Percentiles rank a stretch among this genome's conserved stretches.
These are phyloP conservation scores for Rapana venosa DNA, from an alignment of 2,888 invertebrate genomes.

Conservation along the genomic window DNA sequence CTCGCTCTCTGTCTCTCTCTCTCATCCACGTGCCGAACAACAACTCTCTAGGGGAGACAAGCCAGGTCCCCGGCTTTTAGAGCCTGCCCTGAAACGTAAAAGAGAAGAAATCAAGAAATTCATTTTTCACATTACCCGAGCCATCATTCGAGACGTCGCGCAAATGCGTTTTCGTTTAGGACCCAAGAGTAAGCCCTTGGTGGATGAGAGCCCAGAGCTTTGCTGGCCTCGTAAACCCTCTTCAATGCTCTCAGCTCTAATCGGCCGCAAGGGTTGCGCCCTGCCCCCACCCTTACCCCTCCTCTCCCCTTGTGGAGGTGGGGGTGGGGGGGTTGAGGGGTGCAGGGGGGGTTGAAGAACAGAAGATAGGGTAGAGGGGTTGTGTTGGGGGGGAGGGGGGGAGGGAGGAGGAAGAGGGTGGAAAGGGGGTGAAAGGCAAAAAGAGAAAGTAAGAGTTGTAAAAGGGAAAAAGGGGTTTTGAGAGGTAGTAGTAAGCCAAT, in stretches of 20 bases:
- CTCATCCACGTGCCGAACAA: not conserved
- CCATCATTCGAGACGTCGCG: constrained; percentile 43
- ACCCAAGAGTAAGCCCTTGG: constrained; percentile 29
- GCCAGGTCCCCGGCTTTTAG: not conserved
- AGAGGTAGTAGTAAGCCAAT: no score
- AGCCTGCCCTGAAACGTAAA: constrained; percentile 17
- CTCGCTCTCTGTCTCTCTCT: constrained; percentile 6
- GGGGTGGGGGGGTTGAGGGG: no score
- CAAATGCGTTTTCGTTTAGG: constrained; percentile 46
- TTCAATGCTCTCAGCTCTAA: constrained; percentile 41
- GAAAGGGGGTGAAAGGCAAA: not conserved
- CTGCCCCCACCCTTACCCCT: no score
- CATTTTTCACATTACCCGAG: constrained; percentile 44
- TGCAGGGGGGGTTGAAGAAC: not conserved
- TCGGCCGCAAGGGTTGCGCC: constrained; percentile 38
- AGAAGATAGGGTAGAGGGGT: not conserved
- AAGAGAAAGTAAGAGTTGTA: no score
- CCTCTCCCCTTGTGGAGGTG: no score
- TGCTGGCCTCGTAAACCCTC: constrained; percentile 43
- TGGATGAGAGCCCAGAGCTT: constrained; percentile 42
- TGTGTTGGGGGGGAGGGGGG: not conserved
- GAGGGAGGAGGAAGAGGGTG: not conserved
- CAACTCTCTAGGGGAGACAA: not conserved
- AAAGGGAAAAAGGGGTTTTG: no score
- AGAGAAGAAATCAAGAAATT: constrained; percentile 44